Evolutionary conservation across 1,140 invertebrate genomes (phyloP).

Genomic region (Drusus annulatus): DNA sequence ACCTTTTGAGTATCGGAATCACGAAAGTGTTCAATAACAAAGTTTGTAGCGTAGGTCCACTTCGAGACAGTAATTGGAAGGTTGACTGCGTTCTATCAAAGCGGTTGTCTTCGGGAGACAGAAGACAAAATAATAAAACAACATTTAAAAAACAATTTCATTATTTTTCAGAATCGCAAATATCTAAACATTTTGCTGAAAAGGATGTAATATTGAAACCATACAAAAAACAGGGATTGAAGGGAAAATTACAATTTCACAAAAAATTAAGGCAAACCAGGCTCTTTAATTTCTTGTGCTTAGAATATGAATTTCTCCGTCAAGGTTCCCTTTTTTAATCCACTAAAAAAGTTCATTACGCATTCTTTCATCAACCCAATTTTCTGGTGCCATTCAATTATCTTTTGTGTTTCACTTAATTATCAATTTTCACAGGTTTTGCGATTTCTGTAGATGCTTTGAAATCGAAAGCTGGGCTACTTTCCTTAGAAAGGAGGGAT

Average conservation of each 20-base stretch:
- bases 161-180: not conserved
- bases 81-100: too few species aligned
- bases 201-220: not conserved
- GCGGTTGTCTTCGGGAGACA: too few species aligned
- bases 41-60: too few species aligned
- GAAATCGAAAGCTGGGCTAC: not conserved
- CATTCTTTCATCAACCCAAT: slow-evolving; percentile 24
- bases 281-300: slow-evolving; percentile 5
- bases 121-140: too few species aligned
- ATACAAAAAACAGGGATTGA: not conserved
- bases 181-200: not conserved
- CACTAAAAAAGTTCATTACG: slow-evolving; percentile 29
- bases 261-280: slow-evolving; percentile 12
- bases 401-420: slow-evolving; percentile 32
- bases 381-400: slow-evolving; percentile 26
- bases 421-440: slow-evolving; percentile 32
- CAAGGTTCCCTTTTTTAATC: slow-evolving; percentile 11
- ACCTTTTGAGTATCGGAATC: too few species aligned
- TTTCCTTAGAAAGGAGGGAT: too few species aligned
- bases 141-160: not conserved
- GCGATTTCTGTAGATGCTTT: slow-evolving; percentile 3
- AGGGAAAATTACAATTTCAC: not conserved
- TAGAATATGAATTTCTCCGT: not conserved
- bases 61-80: too few species aligned
- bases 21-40: too few species aligned